A percentile compares a stretch with the other conserved stretches of the same genome.
phyloP scores from a whole-genome alignment of 2,888 invertebrate genomes.

The Trachelus troglodyta region DNA sequence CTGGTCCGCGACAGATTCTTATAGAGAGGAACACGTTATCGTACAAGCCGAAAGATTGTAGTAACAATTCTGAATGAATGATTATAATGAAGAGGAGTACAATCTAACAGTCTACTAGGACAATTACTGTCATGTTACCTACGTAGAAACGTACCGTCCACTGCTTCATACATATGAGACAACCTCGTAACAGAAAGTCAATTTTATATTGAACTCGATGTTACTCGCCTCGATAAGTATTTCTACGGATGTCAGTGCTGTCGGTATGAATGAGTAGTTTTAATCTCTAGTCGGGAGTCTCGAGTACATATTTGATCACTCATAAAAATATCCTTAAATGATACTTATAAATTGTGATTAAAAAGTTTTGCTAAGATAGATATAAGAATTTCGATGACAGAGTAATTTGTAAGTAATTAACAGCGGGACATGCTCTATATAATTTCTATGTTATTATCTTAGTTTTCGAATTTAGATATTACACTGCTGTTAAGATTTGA shows the following conservation, averaged over 20 bases:
- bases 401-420: background rate
- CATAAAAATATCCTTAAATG: background rate
- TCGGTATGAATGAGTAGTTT: background rate
- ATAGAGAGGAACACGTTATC: constrained; percentile 78
- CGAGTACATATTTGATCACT: background rate
- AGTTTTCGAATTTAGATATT: background rate
- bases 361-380: background rate
- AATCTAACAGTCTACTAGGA: constrained; percentile 10
- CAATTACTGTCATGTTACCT: constrained; percentile 7
- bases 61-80: constrained; percentile 19
- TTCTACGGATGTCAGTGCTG: background rate
- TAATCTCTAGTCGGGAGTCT: background rate
- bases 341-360: background rate
- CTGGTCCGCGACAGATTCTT: constrained; percentile 79
- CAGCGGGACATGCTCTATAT: background rate
- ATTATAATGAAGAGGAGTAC: background rate
- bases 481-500: background rate
- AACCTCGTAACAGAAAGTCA: background rate
- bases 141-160: constrained; percentile 22
- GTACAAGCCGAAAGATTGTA: constrained; percentile 78
- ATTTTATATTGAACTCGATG: background rate
- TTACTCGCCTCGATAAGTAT: background rate
- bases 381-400: background rate
- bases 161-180: constrained; percentile 11
- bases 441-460: background rate